Base-by-base conservation (phyloP, 2,797 vertebrate species). In the Lates japonicus region DNA sequence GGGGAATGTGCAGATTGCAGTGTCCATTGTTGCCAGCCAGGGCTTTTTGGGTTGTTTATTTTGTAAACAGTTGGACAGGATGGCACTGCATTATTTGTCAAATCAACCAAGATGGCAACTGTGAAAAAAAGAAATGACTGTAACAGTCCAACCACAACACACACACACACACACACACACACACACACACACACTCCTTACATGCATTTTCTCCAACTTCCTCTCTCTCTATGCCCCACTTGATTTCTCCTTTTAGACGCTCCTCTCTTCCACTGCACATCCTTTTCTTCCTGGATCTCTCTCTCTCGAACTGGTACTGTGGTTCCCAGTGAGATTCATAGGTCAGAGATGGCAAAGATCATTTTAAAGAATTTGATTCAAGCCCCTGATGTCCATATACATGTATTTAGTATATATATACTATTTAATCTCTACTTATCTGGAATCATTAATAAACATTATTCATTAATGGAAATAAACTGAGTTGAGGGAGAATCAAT, bases 271-370 rank as follows among this genome's bases (percentile, higher is more conserved):
- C 69, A 64, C 70, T 66, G 66, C 80, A 37, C 71, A 84, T 29
- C 60, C n/a, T n/a, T n/a, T n/a, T n/a, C n/a, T n/a, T n/a, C n/a
- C n/a, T n/a, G n/a, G n/a, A n/a, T n/a, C n/a, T 41, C 37, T 67
- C 70, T 41, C 48, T 82, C 49, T 74, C 33, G 80, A 88, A 83
- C 85, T 79, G 62, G 82, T 88, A 74, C 83, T 87, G 73, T 87
- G 85, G 84, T 82, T 70, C 78, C 76, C 83, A 87, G 79, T 82
- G 66, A 87, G 82, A 94, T 94, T 93, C 92, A 94, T n/a, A n/a
- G 94, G 94, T 95, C 94, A 95, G 90, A 84, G 82, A 90, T 59
- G 80, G 90, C 90, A 76, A 83, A 91, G 90, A 29, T 29, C 25
- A 29, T 29, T 29, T 29, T 29, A 2, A 29, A 93, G 83, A 95